Base-by-base conservation (phyloP, 2,113 vertebrate species). In the Centrocercus urophasianus region DNA sequence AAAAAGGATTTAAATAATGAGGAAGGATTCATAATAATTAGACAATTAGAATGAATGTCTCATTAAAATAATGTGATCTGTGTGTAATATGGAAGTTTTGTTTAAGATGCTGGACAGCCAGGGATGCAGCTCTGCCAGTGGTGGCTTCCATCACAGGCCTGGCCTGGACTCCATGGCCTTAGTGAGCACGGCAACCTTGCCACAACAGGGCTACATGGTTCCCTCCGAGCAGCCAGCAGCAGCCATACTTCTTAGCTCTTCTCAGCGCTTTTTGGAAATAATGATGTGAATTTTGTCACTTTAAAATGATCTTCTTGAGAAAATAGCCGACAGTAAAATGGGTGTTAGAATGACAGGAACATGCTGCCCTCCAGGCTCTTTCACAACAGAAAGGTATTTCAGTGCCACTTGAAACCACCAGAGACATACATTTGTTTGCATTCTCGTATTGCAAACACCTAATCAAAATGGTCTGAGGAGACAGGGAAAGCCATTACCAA, bases 11-110 rank as follows among this genome's bases (percentile, higher is more conserved):
- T 95, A 94, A 95, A 84, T 90, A 94, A 70, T 88, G 82, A 96
- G 43, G 50, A 86, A 91, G 87, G 57, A 96, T 84, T 95, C 65
- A 90, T 96, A 97, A 93, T 94, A 96, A 93, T 93, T 96, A 75
- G 59, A 78, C 10, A 87, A 82, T 89, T 87, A 86, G 70, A 89
- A 89, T 79, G 92, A 94, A 90, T 60, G 67, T 11, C 50, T 94
- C 63, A 65, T 90, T 95, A 89, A 85, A 94, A 88, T 84, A 88
- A 61, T 80, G 45, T 92, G 30, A 88, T 81, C 88, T 94, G 34
- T 86, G 15, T n/a, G 61, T 86, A 83, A 47, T 45, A 36, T 42
- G 65, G 30, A 15, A 52, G 7, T 84, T 96, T 83, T 71, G 43
- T 14, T 73, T 77, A 32, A 6, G 69, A 67, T 16, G 7, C 17